Evolutionary conservation across 2,888 invertebrate species (phyloP).

Genomic region (Drosophila demipolita): DNA sequence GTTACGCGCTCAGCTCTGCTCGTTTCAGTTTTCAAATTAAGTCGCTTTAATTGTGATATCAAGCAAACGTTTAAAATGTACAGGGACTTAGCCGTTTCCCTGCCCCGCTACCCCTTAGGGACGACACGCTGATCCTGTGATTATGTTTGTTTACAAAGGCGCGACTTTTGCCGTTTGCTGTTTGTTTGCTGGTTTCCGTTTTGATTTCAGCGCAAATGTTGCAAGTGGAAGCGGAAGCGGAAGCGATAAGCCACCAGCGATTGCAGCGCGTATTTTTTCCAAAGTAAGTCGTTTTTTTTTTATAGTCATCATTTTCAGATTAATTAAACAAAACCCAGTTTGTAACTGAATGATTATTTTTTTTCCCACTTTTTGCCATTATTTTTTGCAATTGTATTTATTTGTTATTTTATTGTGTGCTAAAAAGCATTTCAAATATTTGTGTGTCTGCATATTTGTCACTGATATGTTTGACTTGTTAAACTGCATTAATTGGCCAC

Average conservation of each 20-base stretch:
- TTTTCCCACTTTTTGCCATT: not conserved
- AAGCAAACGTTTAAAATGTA: constrained; percentile 72
- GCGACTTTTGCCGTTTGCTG: constrained; percentile 75
- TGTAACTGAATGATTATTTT: not conserved
- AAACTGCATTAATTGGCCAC: not conserved
- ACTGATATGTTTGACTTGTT: not conserved
- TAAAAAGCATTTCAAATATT: not conserved
- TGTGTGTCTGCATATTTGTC: not conserved
- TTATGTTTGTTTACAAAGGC: constrained; percentile 78
- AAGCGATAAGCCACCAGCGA: constrained; percentile 28
- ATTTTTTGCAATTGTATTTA: not conserved
- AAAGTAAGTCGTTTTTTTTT: constrained; percentile 11
- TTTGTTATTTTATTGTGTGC: not conserved
- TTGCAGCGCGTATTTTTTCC: constrained; percentile 15
- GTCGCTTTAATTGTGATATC: constrained; percentile 82
- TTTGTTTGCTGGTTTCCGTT: constrained; percentile 63
- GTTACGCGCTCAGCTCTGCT: constrained; percentile 50
- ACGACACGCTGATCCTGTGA: constrained; percentile 69
- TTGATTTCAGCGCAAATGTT: constrained; percentile 47
- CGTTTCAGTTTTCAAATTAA: constrained; percentile 80
- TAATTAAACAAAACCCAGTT: constrained; percentile 18
- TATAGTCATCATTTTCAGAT: not conserved
- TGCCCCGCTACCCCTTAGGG: constrained; percentile 8
- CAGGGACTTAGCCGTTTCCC: constrained; percentile 59
- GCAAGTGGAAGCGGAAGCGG: constrained; percentile 44